Evolutionary conservation across 2,113 vertebrate genomes (phyloP).

Genomic region (Elachura formosa): DNA sequence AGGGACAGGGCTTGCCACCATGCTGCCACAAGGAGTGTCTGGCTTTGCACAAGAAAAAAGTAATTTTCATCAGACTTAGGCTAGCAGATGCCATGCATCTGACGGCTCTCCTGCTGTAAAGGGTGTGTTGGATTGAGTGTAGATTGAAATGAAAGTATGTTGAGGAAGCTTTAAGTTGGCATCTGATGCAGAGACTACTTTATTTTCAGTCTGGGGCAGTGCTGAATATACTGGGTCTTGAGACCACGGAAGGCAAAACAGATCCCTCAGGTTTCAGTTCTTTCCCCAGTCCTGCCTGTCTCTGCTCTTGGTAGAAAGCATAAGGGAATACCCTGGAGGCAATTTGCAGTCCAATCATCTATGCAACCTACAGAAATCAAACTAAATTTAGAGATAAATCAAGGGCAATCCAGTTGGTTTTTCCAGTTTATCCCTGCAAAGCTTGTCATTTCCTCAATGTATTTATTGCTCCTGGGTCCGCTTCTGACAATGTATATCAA

Average conservation of each 20-base stretch:
- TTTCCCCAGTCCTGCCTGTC: neutral
- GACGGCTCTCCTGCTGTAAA: neutral
- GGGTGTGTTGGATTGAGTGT: rapidly evolving
- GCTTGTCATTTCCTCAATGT: neutral
- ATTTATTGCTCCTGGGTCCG: neutral
- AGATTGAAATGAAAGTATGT: neutral
- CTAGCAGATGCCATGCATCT: neutral
- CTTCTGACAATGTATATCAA: neutral
- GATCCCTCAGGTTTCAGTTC: neutral
- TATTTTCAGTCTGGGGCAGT: neutral
- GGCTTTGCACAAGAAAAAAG: neutral
- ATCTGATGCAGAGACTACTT: neutral
- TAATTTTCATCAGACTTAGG: neutral
- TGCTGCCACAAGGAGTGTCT: rapidly evolving
- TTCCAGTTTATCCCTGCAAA: neutral
- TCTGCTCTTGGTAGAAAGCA: neutral
- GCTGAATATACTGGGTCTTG: neutral
- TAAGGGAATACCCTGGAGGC: neutral
- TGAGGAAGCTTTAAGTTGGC: neutral
- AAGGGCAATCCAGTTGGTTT: neutral
- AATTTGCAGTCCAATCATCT: neutral
- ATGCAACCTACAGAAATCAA: neutral
- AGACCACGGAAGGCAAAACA: neutral
- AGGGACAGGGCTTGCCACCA: rapidly evolving
- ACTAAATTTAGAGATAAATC: neutral